Base-by-base conservation (phyloP, 1,140 invertebrate species). In the Drosophila nasuta region DNA sequence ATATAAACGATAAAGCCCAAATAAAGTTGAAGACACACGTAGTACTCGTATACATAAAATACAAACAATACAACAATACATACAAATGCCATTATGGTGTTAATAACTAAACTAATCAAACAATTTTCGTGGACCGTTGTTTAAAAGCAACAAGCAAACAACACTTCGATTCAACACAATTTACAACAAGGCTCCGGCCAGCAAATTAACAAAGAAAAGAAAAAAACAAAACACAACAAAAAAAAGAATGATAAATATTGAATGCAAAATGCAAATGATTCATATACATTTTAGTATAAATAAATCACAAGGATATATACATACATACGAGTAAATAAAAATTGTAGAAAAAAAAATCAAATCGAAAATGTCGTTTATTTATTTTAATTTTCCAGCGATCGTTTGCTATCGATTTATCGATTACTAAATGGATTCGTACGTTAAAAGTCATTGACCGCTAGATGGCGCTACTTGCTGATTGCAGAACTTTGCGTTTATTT, bases 231-330 rank as follows among this genome's bases (percentile, higher is more conserved):
- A 38, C 13, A 41, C 5, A 15, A 71, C 11, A 38, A 49, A 49
- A 25, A 67, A 25, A 54, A 25, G 2, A 33, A 57, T 57, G n/a
- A 49, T 48, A 58, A 51, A 46, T 62, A 63, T 63, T 45, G n/a
- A 69, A 60, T 13, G 49, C 57, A 33, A 52, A 56, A 35, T 43
- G 33, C 60, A 51, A 41, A 66, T 41, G 52, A 56, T 74, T 54
- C 52, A 66, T 64, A 69, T 69, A 75, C 71, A 68, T 75, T 78
- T 78, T 75, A 75, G 72, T 65, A 69, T 75, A 65, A 78, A 78
- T 52, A 54, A 54, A 54, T 54, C 35, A 78, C 49, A 75, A 57
- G 41, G 20, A 63, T 57, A 64, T 46, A 75, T 70, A 63, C 33
- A 72, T 64, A 60, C 5, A 75, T 59, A 49, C 52, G 70, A 73